Evolutionary conservation across 2,797 vertebrate genomes (phyloP), one percentile per base, ranked within the genome.

Genomic region (Pagetopsis macropterus): DNA sequence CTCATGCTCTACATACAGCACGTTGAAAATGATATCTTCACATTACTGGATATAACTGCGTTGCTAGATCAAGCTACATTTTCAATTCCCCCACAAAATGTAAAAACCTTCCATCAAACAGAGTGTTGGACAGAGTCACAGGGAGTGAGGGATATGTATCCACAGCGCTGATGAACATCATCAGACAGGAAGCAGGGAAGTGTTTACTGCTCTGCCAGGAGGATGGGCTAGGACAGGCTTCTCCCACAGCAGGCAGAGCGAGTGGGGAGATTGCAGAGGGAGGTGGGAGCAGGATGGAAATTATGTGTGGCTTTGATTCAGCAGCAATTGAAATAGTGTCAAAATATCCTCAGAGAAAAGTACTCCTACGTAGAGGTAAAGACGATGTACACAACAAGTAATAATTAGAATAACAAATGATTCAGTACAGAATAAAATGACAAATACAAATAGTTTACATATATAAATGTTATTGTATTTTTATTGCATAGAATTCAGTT

Each of bases 161-260:
- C 72, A 66, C 76, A 78, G 75, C 64, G 78, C 48, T 78, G 46
- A 54, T 58, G 57, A 80, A 72, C 75, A 70, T 63, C 65, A 81
- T 84, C 70, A 76, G 51, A 76, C 59, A 70, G 81, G 65, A 78
- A 80, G 46, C 50, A 21, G 57, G 62, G 65, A 73, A 57, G 49
- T 76, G 72, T 82, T 86, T 56, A 83, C 70, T 73, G 58, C 48
- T 78, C 54, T 71, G 75, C 51, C 48, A 72, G 70, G 57, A 74
- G 68, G 85, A 83, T 75, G 73, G 80, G 79, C 78, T 49, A n/a
- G 64, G 63, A 68, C 80, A 74, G 52, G 84, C 85, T 84, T 77
- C 50, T 75, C 59, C 66, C 76, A 70, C 76, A 67, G 74, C 76
- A 59, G 75, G 49, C 41, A 62, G 64, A 68, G 59, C 11, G 64